Percentiles rank a stretch among this genome's conserved stretches.
phyloP scores from a whole-genome alignment of 2,797 vertebrate genomes.

The Coregonus suidteri region DNA sequence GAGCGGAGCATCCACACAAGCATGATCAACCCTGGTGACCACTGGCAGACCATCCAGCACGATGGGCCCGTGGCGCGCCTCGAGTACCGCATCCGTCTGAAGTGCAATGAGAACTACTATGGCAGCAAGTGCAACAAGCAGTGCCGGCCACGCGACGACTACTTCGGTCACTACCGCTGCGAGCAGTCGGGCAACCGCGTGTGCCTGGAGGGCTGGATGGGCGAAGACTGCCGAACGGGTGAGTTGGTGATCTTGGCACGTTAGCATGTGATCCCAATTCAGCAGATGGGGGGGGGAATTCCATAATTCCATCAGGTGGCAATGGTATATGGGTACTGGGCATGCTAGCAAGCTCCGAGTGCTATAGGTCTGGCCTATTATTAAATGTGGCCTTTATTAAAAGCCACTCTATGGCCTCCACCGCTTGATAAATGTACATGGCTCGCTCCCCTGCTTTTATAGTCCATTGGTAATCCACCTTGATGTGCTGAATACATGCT shows the following conservation, averaged over 20 bases:
- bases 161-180: conserved; percentile 93
- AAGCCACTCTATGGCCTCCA: neutral
- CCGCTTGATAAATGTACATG: conserved; percentile 7
- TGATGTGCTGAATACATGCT: too few species aligned
- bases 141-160: conserved; percentile 90
- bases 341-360: neutral
- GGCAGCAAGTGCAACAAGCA: conserved; percentile 92
- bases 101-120: conserved; percentile 93
- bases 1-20: conserved; percentile 85
- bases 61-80: conserved; percentile 86
- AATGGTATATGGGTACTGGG: neutral
- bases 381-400: conserved; percentile 18
- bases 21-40: conserved; percentile 91
- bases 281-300: neutral
- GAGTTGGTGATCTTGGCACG: conserved; percentile 31
- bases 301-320: neutral
- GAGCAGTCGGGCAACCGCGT: conserved; percentile 88
- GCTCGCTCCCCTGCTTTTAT: conserved; percentile 38
- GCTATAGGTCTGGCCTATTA: too few species aligned
- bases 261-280: neutral
- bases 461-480: conserved; percentile 36
- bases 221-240: conserved; percentile 87
- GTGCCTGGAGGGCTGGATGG: conserved; percentile 98
- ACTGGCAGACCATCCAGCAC: conserved; percentile 84
- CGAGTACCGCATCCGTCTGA: conserved; percentile 85